These are phyloP conservation scores for Leptodactylus fuscus DNA, from an alignment of 2,113 vertebrate genomes.

Conservation along the genomic window DNA sequence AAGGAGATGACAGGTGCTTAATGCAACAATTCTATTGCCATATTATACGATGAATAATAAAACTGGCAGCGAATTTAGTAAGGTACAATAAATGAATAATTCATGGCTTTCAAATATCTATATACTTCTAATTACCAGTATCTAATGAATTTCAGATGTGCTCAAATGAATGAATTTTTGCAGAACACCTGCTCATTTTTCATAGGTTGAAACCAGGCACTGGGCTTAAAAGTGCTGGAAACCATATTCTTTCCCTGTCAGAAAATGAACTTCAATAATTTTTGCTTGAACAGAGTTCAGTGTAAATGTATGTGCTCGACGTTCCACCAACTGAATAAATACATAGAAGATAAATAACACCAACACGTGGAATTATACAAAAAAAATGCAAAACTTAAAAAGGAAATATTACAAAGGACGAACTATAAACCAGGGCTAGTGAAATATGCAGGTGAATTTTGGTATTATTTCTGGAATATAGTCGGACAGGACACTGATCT, in stretches of 20 bases:
- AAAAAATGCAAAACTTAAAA: not conserved
- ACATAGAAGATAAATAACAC: not conserved
- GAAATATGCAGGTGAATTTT: too few relatives aligned
- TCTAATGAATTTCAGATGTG: conserved; percentile 75
- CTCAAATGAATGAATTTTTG: conserved; percentile 75
- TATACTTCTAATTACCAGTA: conserved; percentile 80
- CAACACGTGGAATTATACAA: not conserved
- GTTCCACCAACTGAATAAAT: not conserved
- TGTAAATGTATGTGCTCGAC: not conserved
- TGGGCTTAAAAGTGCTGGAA: conserved; percentile 56
- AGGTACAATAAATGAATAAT: conserved; percentile 79
- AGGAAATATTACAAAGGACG: too few relatives aligned
- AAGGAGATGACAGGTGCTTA: conserved; percentile 56
- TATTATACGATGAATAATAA: conserved; percentile 78
- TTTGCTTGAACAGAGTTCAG: not conserved
- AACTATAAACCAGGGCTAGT: too few relatives aligned
- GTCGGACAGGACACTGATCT: too few relatives aligned
- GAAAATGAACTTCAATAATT: conserved; percentile 7
- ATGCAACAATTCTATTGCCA: conserved; percentile 76
- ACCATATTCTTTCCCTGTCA: not conserved
- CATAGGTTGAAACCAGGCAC: conserved; percentile 60
- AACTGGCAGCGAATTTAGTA: conserved; percentile 81
- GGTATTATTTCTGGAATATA: too few relatives aligned
- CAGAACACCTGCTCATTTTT: conserved; percentile 74
- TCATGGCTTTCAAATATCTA: conserved; percentile 77